phyloP scores from a whole-genome alignment of 2,113 vertebrate species.

The Gracilinanus agilis region DNA sequence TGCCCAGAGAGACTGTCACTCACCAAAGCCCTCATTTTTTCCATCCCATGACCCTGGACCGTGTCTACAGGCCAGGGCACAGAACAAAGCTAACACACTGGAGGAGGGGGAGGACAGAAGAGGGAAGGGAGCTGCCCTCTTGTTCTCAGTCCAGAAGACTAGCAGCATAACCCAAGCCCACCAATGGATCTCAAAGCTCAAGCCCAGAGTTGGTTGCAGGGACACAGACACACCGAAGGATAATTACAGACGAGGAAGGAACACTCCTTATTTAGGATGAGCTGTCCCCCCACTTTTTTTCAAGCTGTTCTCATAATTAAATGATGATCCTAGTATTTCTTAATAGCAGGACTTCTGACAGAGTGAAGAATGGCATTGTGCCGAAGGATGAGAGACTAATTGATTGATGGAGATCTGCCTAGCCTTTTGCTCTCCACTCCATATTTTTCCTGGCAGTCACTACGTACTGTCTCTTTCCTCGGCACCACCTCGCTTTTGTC shows the following conservation, averaged over 20 bases:
- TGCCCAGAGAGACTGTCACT: background rate
- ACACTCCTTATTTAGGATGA: too few species aligned
- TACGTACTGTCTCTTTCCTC: background rate
- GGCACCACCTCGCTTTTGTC: background rate
- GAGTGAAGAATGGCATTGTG: slow-evolving; percentile 36
- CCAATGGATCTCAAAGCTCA: background rate
- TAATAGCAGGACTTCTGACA: slow-evolving; percentile 11
- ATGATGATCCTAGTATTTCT: background rate
- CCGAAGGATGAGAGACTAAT: background rate
- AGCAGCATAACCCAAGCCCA: background rate
- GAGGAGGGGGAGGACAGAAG: background rate
- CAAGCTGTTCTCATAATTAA: background rate
- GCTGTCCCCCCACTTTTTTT: background rate
- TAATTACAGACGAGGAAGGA: background rate
- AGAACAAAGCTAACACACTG: background rate
- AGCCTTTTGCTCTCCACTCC: background rate
- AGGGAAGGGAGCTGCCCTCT: background rate
- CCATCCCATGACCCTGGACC: background rate
- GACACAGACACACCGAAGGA: background rate
- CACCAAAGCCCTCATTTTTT: background rate
- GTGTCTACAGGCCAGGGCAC: background rate
- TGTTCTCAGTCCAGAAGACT: background rate
- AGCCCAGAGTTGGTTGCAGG: background rate
- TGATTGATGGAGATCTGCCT: background rate
- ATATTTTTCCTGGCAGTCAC: background rate